phyloP scores from a whole-genome alignment of 1,140 invertebrate species.

The Maniola jurtina region DNA sequence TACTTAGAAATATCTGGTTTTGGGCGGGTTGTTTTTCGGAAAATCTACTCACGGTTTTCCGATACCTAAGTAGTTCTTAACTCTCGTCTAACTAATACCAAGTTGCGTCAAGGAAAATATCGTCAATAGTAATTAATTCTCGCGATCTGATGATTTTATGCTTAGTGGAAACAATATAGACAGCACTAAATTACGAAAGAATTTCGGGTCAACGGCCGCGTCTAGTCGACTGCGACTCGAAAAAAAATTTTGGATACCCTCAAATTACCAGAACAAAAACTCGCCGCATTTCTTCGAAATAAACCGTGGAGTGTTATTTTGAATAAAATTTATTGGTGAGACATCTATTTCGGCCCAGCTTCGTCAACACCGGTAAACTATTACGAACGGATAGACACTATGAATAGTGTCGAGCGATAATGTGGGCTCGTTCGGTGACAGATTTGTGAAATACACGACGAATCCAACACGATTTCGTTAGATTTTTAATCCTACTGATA shows the following conservation, averaged over 20 bases:
- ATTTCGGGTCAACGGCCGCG: slow-evolving; percentile 60
- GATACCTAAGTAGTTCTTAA: no score
- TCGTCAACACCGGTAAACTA: slow-evolving; percentile 59
- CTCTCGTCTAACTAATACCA: not conserved
- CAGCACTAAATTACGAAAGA: slow-evolving; percentile 57
- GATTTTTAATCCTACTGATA: slow-evolving; percentile 37
- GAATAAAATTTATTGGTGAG: slow-evolving; percentile 68
- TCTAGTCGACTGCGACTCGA: slow-evolving; percentile 41
- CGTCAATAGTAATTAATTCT: not conserved
- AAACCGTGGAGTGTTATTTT: slow-evolving; percentile 59
- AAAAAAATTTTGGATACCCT: slow-evolving; percentile 53
- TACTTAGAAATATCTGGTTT: no score
- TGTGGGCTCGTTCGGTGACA: slow-evolving; percentile 58
- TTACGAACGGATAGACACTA: slow-evolving; percentile 53
- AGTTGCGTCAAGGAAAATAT: not conserved
- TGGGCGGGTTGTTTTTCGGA: no score
- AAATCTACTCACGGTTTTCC: no score
- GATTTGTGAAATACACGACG: slow-evolving; percentile 71
- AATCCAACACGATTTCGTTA: slow-evolving; percentile 55
- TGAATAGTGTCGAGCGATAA: slow-evolving; percentile 58
- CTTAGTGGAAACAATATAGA: slow-evolving; percentile 29
- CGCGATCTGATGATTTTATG: slow-evolving; percentile 17
- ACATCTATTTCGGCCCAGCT: slow-evolving; percentile 67
- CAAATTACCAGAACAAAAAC: slow-evolving; percentile 65
- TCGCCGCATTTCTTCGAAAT: slow-evolving; percentile 49